Base-by-base conservation (phyloP, 1,140 invertebrate species). In the Asobara japonica region DNA sequence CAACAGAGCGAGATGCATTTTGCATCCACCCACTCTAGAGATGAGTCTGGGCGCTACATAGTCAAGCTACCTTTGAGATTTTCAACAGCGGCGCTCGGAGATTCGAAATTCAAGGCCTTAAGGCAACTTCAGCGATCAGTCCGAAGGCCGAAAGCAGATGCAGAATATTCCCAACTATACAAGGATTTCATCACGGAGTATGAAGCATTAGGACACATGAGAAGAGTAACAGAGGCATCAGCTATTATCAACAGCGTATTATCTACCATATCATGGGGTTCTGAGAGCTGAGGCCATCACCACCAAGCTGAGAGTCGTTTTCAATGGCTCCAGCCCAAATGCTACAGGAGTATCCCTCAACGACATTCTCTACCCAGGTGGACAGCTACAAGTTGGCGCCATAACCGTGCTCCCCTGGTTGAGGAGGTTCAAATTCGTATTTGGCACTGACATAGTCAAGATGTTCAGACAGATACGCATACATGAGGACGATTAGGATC, bases 231-330 rank as follows among this genome's bases (percentile, higher is more conserved):
- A 13, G 45, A 4, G 3, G 11, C 18, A 1, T 18, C 16, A 11
- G n/a, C 31, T n/a, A 0, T 18, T 36, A 8, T 8, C 31, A 8
- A 3, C 64, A 29, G 16, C 11, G 8, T 79, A 76, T 65, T 85
- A 80, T 60, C 38, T 85, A 11, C 84, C 84, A 2, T 81, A 84
- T 73, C 83, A 83, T 73, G 74, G 76, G n/a, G 82, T 84, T 8
- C 2, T 78, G 0, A 80, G 79, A 65, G 20, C 56, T 13, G 66
- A 71, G 7, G 80, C 76, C 45, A 38, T 66, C 0, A 78, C 79
- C 3, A 82, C 81, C 8, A 78, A 78, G 61, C 10, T 78, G 7
- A 29, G 82, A 7, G 78, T 82, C 3, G 83, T 84, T 0, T 84
- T 84, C 68, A 76, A 84, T 31, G 82, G 74, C 11, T 80, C 77